A percentile compares a stretch with the other conserved stretches of the same genome.
Conservation (phyloP, 2,113 vertebrate species). For the Empidonax traillii region DNA sequence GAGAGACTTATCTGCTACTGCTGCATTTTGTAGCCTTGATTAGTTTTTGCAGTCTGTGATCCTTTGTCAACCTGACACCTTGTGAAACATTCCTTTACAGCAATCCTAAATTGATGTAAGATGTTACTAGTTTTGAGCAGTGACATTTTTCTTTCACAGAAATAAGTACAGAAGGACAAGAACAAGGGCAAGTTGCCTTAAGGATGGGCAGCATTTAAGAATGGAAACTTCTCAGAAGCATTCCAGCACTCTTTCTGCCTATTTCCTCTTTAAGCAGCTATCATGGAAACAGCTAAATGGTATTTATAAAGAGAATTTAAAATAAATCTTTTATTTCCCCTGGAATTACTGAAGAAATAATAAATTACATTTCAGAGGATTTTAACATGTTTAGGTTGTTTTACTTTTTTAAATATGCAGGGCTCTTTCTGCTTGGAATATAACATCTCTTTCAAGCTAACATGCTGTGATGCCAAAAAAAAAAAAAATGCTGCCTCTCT, state of each 20-base stretch:
- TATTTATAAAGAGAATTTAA: not conserved
- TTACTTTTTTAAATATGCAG: not conserved
- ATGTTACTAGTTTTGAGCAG: not conserved
- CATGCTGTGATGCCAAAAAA: not conserved
- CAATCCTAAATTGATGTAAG: not conserved
- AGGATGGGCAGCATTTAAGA: not conserved
- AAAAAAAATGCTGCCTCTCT: not conserved
- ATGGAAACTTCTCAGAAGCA: not conserved
- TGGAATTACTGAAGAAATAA: slow-evolving; percentile 21
- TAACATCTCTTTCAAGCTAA: not conserved
- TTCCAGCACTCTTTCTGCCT: not conserved
- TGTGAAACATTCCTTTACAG: not conserved
- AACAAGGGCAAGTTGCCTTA: not conserved
- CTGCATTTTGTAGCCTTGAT: not conserved
- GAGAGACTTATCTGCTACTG: not conserved
- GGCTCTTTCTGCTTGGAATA: not conserved
- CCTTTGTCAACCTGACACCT: not conserved
- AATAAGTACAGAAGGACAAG: not conserved
- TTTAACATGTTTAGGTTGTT: not conserved
- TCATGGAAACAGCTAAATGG: not conserved
- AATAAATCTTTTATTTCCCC: not conserved
- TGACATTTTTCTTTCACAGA: not conserved
- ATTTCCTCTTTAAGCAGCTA: not conserved
- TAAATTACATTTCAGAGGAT: not conserved
- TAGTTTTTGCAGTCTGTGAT: not conserved